Evolutionary conservation across 2,797 vertebrate species (phyloP).

Genomic region (Parambassis ranga): DNA sequence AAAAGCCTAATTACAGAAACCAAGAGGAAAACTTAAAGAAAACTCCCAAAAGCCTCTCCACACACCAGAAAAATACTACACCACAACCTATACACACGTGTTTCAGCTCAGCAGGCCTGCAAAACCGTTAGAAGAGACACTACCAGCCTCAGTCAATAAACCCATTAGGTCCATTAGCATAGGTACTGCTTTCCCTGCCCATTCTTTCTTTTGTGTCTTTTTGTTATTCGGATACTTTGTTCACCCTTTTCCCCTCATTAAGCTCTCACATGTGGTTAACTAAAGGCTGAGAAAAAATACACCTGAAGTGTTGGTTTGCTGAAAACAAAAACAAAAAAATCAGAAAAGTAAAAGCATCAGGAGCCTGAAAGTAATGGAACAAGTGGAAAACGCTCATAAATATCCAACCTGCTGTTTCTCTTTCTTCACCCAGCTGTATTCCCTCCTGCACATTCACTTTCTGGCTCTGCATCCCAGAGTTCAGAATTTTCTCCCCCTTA

Average conservation of each 20-base stretch:
- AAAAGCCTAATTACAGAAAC: neutral
- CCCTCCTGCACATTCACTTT: slow-evolving; percentile 5
- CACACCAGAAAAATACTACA: neutral
- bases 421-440: slow-evolving; percentile 18
- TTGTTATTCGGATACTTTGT: slow-evolving; percentile 43
- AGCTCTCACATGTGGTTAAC: slow-evolving; percentile 21
- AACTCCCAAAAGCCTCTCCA: neutral
- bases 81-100: neutral
- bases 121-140: slow-evolving; percentile 21
- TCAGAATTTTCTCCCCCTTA: slow-evolving; percentile 17
- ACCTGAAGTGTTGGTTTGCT: slow-evolving; percentile 21
- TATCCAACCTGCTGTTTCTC: slow-evolving; percentile 22
- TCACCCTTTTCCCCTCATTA: slow-evolving; percentile 60
- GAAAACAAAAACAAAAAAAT: slow-evolving; percentile 33
- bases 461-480: neutral
- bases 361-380: slow-evolving; percentile 45
- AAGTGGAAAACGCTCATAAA: slow-evolving; percentile 57
- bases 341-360: slow-evolving; percentile 40
- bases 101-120: neutral
- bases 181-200: slow-evolving; percentile 15
- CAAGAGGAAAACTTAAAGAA: neutral
- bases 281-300: slow-evolving; percentile 43
- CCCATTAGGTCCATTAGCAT: slow-evolving; percentile 63
- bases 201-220: slow-evolving; percentile 32
- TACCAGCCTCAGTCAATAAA: slow-evolving; percentile 42